These are phyloP conservation scores for Chiroxiphia lanceolata DNA, from an alignment of 2,797 vertebrate species.

Conservation along the genomic window DNA sequence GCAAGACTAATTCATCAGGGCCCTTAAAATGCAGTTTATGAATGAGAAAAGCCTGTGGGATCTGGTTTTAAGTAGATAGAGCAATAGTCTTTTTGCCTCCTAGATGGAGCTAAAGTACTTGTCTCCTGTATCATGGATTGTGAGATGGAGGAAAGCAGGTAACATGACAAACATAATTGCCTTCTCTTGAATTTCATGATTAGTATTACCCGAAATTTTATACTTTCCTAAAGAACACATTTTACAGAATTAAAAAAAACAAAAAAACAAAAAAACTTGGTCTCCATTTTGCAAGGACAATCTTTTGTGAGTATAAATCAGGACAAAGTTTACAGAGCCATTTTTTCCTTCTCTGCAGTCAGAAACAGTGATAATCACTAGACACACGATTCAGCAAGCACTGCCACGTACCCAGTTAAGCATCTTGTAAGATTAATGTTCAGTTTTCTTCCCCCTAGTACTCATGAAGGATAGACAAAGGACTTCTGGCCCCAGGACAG, in stretches of 20 bases:
- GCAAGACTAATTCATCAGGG: not conserved
- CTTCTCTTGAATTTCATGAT: not conserved
- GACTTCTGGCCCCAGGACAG: not conserved
- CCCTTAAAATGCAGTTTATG: not conserved
- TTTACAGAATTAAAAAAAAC: not conserved
- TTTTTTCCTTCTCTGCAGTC: not conserved
- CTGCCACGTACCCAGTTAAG: not conserved
- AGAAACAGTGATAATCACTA: not conserved
- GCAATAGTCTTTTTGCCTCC: constrained; percentile 48
- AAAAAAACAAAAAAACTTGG: not conserved
- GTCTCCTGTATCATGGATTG: not conserved
- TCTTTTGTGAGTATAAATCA: not conserved
- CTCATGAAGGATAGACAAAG: not conserved
- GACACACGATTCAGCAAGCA: not conserved
- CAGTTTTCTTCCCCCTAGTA: not conserved
- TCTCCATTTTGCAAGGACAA: not conserved
- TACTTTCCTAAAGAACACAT: not conserved
- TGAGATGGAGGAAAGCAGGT: not conserved
- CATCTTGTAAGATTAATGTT: not conserved
- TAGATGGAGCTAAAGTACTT: constrained; percentile 67
- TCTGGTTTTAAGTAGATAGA: not conserved
- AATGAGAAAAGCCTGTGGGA: not conserved
- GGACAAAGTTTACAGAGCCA: not conserved
- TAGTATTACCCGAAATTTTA: not conserved
- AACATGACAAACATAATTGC: not conserved